Conservation (phyloP, 2,113 vertebrate genomes). For the Garra rufa region DNA sequence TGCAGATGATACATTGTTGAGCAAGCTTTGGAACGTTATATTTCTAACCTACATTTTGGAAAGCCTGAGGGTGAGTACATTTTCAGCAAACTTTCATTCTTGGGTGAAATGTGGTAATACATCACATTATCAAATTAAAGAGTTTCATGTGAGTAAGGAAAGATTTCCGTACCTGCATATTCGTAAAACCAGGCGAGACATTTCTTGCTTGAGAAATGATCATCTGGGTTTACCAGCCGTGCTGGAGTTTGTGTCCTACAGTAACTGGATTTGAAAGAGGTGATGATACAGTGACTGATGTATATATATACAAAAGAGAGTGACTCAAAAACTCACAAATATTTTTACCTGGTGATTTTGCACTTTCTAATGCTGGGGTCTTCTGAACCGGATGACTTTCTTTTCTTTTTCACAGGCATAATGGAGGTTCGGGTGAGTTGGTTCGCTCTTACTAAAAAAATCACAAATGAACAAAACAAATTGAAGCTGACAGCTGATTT, state of each 20-base stretch:
- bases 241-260: slow-evolving; percentile 86
- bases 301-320: too few species aligned
- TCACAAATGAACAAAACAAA: background rate
- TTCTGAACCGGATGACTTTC: slow-evolving; percentile 84
- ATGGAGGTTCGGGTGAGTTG: slow-evolving; percentile 63
- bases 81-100: too few species aligned
- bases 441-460: slow-evolving; percentile 63
- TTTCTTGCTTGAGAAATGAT: slow-evolving; percentile 94
- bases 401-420: slow-evolving; percentile 96
- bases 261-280: slow-evolving; percentile 73
- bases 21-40: background rate
- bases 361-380: slow-evolving; percentile 84
- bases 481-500: background rate
- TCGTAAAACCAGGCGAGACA: slow-evolving; percentile 97
- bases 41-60: background rate
- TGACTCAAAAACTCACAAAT: background rate
- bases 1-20: too few species aligned
- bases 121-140: background rate
- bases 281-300: background rate
- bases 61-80: too few species aligned
- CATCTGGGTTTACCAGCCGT: slow-evolving; percentile 83
- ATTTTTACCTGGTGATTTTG: slow-evolving; percentile 88
- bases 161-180: slow-evolving; percentile 94
- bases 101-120: background rate
- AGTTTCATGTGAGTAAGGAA: too few species aligned